These are phyloP conservation scores for Chrysopa pallens DNA, from an alignment of 1,140 invertebrate genomes.

Conservation along the genomic window DNA sequence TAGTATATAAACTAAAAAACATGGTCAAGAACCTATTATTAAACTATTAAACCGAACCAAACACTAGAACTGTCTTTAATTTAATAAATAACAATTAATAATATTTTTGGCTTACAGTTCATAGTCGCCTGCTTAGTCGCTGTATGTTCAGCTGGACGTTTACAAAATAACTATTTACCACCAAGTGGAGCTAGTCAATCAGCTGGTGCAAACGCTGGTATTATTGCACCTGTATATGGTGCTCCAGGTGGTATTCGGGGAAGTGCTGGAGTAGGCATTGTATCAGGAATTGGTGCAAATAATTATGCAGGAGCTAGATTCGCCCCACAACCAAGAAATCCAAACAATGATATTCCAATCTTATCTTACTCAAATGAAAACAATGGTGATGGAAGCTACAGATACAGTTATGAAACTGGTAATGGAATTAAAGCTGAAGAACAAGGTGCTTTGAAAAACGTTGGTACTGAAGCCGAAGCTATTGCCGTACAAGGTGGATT, in stretches of 20 bases:
- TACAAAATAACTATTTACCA: constrained; percentile 26
- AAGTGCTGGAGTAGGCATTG: no score
- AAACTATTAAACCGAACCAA: no score
- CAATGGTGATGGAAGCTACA: constrained; percentile 22
- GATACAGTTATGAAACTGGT: constrained; percentile 35
- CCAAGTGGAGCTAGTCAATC: constrained; percentile 10
- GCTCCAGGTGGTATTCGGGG: no score
- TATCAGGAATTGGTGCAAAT: no score
- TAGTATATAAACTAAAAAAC: no score
- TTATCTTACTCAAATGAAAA: constrained; percentile 14
- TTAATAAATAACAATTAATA: no score
- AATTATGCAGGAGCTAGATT: no score
- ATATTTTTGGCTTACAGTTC: constrained; percentile 11
- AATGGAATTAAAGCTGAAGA: constrained; percentile 35
- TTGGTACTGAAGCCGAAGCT: constrained; percentile 14
- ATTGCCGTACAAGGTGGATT: constrained; percentile 24
- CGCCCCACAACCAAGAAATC: no score
- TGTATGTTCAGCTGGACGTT: constrained; percentile 15
- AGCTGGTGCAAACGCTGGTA: no score
- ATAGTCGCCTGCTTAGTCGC: constrained; percentile 14
- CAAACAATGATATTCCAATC: constrained; percentile 10
- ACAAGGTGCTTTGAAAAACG: constrained; percentile 26
- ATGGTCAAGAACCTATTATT: no score
- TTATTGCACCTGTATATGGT: no score
- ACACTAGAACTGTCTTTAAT: no score